These are phyloP conservation scores for Metaphire vulgaris DNA, from an alignment of 1,140 invertebrate genomes.

Conservation along the genomic window DNA sequence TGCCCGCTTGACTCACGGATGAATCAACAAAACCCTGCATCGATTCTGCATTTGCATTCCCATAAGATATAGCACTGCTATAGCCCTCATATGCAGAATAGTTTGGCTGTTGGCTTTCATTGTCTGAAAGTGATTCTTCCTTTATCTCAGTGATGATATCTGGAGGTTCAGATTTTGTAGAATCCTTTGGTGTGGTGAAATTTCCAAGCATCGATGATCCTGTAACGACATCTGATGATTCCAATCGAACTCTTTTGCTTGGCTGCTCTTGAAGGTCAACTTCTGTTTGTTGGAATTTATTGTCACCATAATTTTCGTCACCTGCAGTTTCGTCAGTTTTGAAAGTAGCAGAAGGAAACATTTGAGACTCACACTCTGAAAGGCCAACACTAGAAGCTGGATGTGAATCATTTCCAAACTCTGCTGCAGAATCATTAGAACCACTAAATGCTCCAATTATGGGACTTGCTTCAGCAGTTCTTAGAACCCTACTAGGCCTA, in stretches of 20 bases:
- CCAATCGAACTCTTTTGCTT: not conserved
- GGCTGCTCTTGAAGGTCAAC: not conserved
- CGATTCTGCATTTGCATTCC: not conserved
- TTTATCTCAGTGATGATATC: not conserved
- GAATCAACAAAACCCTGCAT: not conserved
- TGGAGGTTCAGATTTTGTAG: not conserved
- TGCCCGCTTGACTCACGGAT: not conserved
- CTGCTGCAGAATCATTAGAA: not conserved
- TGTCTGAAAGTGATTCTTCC: not conserved
- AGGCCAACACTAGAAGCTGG: not conserved
- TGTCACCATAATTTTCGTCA: not conserved
- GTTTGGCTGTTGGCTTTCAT: not conserved
- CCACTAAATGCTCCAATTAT: not conserved
- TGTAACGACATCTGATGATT: not conserved
- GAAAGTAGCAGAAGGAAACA: not conserved
- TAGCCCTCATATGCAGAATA: not conserved
- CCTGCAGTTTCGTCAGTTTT: too few species aligned
- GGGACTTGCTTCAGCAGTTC: too few species aligned
- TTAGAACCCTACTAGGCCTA: not conserved
- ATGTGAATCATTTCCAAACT: not conserved
- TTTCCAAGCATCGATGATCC: not conserved
- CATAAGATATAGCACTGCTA: not conserved
- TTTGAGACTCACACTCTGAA: not conserved
- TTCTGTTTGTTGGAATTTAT: not conserved
- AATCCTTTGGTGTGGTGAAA: not conserved